Conservation (phyloP, 2,113 vertebrate species). For the Anarrhichthys ocellatus region DNA sequence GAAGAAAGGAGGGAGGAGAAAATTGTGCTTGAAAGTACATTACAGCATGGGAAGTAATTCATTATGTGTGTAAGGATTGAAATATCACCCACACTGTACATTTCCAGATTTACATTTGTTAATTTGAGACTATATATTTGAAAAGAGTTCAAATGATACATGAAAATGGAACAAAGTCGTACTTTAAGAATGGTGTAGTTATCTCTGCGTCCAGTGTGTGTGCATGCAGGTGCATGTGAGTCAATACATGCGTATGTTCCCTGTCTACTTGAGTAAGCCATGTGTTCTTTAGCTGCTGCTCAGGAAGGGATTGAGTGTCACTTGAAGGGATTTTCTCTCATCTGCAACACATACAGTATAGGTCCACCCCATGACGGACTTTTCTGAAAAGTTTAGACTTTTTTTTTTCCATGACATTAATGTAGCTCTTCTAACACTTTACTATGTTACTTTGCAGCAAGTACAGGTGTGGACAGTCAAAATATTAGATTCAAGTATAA, state of each 20-base stretch:
- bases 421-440: neutral
- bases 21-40: neutral
- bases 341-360: slow-evolving; percentile 1
- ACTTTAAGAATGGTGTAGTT: neutral
- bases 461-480: neutral
- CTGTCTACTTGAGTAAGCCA: slow-evolving; percentile 1
- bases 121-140: neutral
- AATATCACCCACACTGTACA: neutral
- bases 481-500: too few relatives aligned
- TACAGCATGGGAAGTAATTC: too few relatives aligned
- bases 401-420: neutral
- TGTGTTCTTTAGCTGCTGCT: slow-evolving; percentile 36
- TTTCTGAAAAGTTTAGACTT: neutral
- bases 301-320: slow-evolving; percentile 42
- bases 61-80: neutral
- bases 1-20: neutral
- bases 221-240: neutral
- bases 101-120: neutral
- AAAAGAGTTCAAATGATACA: neutral
- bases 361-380: neutral
- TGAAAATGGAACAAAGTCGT: neutral
- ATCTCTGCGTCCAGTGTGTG: neutral
- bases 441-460: neutral
- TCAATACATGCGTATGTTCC: slow-evolving; percentile 22
- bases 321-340: slow-evolving; percentile 58